Evolutionary conservation across 2,797 vertebrate species (phyloP).

Genomic region (Pristis pectinata): DNA sequence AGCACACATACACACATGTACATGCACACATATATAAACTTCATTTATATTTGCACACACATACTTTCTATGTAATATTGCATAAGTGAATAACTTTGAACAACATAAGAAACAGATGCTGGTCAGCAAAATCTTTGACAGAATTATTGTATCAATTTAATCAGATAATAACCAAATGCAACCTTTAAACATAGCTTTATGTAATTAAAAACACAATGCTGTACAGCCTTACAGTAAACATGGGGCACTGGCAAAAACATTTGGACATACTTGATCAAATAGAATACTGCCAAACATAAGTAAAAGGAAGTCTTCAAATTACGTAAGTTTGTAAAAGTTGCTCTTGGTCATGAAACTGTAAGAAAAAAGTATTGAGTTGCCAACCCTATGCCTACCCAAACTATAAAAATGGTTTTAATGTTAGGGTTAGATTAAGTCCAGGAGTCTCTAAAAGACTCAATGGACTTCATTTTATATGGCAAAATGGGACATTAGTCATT

Average conservation of each 20-base stretch:
- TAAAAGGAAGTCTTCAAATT: background rate
- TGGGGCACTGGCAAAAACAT: background rate
- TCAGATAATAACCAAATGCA: slow-evolving; percentile 20
- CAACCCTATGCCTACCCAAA: background rate
- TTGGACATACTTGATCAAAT: background rate
- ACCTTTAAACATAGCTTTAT: background rate
- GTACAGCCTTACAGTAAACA: background rate
- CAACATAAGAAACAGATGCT: slow-evolving; percentile 2
- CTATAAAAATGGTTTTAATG: background rate
- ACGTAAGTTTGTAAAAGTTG: background rate
- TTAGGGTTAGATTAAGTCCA: too few relatives aligned
- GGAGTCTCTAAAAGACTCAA: too few relatives aligned
- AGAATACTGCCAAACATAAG: slow-evolving; percentile 1
- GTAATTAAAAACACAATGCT: background rate
- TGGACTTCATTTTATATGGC: too few relatives aligned
- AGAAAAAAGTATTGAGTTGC: background rate
- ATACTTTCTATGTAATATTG: too few relatives aligned
- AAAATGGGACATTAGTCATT: too few relatives aligned
- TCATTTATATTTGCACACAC: too few relatives aligned
- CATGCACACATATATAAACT: too few relatives aligned
- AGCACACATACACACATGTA: background rate
- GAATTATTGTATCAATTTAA: slow-evolving; percentile 4
- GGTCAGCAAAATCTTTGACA: slow-evolving; percentile 13
- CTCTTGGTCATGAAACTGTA: background rate
- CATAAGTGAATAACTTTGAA: background rate